phyloP scores from a whole-genome alignment of 2,113 vertebrate genomes.

The Indicator maculatus region DNA sequence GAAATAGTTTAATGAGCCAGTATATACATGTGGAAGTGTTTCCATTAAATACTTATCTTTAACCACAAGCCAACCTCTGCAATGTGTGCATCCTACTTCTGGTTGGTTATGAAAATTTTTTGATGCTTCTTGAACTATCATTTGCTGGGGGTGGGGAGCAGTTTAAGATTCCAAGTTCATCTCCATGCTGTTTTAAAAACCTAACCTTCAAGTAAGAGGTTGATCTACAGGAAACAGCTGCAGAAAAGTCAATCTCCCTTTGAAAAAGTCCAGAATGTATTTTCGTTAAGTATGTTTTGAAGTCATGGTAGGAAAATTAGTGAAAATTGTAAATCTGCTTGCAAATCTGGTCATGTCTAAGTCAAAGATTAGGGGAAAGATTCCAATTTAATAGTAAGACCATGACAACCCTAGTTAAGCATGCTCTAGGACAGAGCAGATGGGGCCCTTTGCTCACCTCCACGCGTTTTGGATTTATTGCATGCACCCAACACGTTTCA shows the following conservation, averaged over 20 bases:
- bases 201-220: constrained; percentile 66
- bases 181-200: constrained; percentile 67
- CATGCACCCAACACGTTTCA: constrained; percentile 68
- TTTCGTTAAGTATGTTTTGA: constrained; percentile 71
- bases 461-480: constrained; percentile 71
- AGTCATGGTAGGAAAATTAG: constrained; percentile 79
- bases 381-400: constrained; percentile 76
- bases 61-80: constrained; percentile 50
- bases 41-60: constrained; percentile 41
- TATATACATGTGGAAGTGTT: constrained; percentile 57
- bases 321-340: constrained; percentile 79
- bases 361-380: constrained; percentile 74
- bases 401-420: constrained; percentile 74
- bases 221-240: constrained; percentile 82
- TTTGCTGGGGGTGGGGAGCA: constrained; percentile 41
- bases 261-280: constrained; percentile 68
- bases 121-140: constrained; percentile 64
- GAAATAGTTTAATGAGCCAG: constrained; percentile 54
- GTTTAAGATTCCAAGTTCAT: constrained; percentile 63
- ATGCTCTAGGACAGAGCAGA: constrained; percentile 70
- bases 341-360: constrained; percentile 75
- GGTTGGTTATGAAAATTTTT: constrained; percentile 62
- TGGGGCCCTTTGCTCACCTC: constrained; percentile 61
- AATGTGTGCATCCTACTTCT: constrained; percentile 51
- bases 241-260: constrained; percentile 71